Base-by-base conservation (phyloP, 2,797 vertebrate species). In the Macroramphosus scolopax region DNA sequence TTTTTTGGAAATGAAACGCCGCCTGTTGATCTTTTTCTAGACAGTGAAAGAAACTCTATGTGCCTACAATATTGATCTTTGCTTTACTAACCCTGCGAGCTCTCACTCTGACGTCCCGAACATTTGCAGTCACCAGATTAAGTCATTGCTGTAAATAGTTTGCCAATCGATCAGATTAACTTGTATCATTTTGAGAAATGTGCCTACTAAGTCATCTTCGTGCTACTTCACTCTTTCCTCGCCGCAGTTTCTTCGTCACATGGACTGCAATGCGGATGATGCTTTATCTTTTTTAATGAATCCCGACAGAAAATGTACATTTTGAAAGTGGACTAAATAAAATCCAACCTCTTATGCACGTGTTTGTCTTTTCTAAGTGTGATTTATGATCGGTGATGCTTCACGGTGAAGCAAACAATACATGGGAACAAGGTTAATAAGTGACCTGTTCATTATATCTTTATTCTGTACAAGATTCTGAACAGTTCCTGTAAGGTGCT, bases 311-410 rank as follows among this genome's bases (percentile, higher is more conserved):
- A 87, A 86, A 80, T 89, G 86, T 87, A 83, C 69, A 89, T 88
- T 90, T 88, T 81, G 81, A 89, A 89, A 77, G 80, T 87, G 76
- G 83, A 89, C 85, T 88, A 84, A 89, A 90, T 90, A 91, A 91
- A 89, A 85, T 73, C 55, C 63, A 81, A 63, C 72, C 75, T 76
- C 68, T 1, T 63, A 78, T 38, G 46, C 42, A 38, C 17, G 45
- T 58, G 51, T 52, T 54, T 17, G 15, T 56, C 17, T 61, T 20
- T 69, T 6, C 35, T 60, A n/a, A 46, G 0, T 39, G 7, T 13
- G 17, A 36, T 33, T 50, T 39, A 5, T 13, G 17, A 36, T 33
- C 45, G 29, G 1, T 22, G 20, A 3, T 3, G 20, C 3, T 22
- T 22, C 3, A 22, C 20, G 6, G 20, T 22, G 20, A 22, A 3